Evolutionary conservation across 1,140 invertebrate genomes (phyloP).

Genomic region (Frieseomelitta varia): DNA sequence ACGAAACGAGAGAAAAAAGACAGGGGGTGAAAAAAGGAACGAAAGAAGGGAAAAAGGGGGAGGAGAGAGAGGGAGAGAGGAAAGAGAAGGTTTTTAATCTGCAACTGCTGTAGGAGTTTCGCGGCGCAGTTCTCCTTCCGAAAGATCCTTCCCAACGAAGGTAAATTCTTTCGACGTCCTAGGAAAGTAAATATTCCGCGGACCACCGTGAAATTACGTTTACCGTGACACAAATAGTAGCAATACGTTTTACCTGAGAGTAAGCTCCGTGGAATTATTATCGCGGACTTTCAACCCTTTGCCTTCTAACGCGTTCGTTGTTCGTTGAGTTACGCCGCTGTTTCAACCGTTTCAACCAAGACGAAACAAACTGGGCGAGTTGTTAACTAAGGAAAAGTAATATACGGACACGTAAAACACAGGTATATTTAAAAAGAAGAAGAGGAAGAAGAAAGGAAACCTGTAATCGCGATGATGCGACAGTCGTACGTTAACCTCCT

Average conservation of each 20-base stretch:
- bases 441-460: neutral
- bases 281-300: neutral
- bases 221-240: neutral
- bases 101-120: no score
- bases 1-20: neutral
- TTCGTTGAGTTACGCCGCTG: neutral
- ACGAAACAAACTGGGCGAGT: neutral
- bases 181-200: neutral
- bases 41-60: neutral
- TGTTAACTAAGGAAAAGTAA: neutral
- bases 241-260: neutral
- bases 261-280: neutral
- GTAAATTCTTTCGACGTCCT: no score
- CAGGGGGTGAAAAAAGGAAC: neutral
- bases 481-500: neutral
- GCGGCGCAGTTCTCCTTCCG: neutral
- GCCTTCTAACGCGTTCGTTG: neutral
- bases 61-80: neutral
- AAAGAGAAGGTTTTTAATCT: neutral
- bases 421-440: no score
- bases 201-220: neutral
- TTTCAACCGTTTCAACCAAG: neutral
- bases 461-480: neutral
- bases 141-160: neutral
- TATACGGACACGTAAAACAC: no score